Evolutionary conservation across 2,113 vertebrate species (phyloP), one percentile per base, ranked within the genome.

Genomic region (Sylvilagus bachmani): DNA sequence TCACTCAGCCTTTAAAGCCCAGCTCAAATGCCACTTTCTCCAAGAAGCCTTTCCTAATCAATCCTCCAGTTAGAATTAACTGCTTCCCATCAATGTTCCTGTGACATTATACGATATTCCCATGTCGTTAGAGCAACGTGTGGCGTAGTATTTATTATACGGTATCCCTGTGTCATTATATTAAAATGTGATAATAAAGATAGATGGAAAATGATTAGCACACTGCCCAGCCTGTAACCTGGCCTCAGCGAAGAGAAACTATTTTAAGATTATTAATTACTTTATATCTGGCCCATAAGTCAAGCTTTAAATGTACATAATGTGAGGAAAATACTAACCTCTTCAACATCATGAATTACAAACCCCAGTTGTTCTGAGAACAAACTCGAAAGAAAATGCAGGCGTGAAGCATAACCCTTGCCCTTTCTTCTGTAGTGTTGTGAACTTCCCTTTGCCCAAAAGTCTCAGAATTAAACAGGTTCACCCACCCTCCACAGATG

Each of bases 21-120:
- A 86, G 73, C 70, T 95, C 83, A 89, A 91, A 95, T 31, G 82
- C 84, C 61, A 83, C 87, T 91, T 91, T 95, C 87, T 89, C 92
- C 80, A 86, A 86, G 58, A 93, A 86, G 38, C 22, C 19, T 86
- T 82, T 89, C 38, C 75, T 83, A 75, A 86, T 83, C 70, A 75
- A 86, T 83, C 70, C 71, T 89, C 92, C 71, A 89, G 75, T 80
- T 74, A 89, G 75, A 93, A 89, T 91, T 74, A 86, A 91, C 75
- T 94, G 51, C 58, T 61, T 89, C 80, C 77, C 38, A 29, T 84
- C 94, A 49, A 38, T 91, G 70, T 91, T 83, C 84, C 75, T 77
- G 10, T 36, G 84, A 84, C 24, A 38, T 66, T 79, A 25, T 84
- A 71, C 62, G 33, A 81, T 75, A 86, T 44, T 81, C 67, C 77